Conservation (phyloP, 2,797 vertebrate species). For the Varecia variegata region DNA sequence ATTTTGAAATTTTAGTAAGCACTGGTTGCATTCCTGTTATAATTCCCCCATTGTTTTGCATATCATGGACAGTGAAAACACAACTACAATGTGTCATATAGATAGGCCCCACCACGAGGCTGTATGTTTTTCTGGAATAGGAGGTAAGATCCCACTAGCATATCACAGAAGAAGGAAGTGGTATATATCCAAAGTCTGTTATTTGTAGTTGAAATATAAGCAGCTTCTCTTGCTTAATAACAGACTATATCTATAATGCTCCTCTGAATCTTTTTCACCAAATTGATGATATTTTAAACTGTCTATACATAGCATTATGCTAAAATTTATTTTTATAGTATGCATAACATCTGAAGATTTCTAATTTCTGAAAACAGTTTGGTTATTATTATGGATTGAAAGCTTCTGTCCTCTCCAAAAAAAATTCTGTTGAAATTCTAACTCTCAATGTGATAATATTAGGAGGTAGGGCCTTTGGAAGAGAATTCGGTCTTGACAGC, state of each 20-base stretch:
- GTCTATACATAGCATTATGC: background rate
- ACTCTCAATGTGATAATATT: no score
- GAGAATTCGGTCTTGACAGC: background rate
- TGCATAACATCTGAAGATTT: background rate
- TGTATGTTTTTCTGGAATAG: background rate
- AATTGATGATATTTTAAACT: background rate
- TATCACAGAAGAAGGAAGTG: background rate
- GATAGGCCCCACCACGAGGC: fast-evolving
- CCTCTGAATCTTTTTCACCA: background rate
- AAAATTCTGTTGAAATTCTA: background rate
- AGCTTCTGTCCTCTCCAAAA: background rate
- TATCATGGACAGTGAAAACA: background rate
- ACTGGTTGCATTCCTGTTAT: background rate
- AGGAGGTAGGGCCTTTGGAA: background rate
- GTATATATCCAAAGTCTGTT: background rate
- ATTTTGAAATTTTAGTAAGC: background rate
- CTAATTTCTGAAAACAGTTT: constrained; percentile 17
- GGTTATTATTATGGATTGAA: background rate
- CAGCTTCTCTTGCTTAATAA: background rate
- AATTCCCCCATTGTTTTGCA: background rate
- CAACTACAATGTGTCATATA: background rate
- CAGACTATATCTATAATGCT: background rate
- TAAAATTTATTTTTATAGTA: background rate
- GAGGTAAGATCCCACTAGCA: background rate
- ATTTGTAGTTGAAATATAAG: background rate